A percentile compares a stretch with the other conserved stretches of the same genome.
phyloP scores from a whole-genome alignment of 2,888 invertebrate species.

The Cephus rjabovi region DNA sequence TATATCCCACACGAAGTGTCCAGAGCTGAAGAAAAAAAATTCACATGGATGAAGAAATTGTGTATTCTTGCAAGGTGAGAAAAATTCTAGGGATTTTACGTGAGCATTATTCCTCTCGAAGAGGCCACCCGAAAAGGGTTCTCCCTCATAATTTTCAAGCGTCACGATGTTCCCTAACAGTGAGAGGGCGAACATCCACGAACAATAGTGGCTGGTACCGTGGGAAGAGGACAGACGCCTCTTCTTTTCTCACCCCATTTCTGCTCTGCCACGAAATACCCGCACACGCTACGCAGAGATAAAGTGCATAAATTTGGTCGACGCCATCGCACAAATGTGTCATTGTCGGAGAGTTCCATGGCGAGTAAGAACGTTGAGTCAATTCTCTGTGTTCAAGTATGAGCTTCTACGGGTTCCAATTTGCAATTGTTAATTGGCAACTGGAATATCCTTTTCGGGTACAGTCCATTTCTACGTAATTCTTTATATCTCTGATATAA shows the following conservation, averaged over 20 bases:
- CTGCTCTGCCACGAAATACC: neutral
- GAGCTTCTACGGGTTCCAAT: neutral
- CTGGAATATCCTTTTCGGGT: neutral
- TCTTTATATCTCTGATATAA: neutral
- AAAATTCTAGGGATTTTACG: neutral
- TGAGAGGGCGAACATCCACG: neutral
- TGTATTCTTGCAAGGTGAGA: neutral
- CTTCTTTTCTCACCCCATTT: neutral
- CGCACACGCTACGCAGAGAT: neutral
- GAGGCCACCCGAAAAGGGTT: neutral
- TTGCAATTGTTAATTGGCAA: neutral
- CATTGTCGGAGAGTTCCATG: neutral
- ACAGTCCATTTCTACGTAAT: neutral
- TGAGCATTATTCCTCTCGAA: neutral
- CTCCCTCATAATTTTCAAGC: neutral
- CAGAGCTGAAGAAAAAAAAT: neutral
- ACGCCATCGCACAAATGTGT: neutral
- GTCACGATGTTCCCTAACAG: neutral
- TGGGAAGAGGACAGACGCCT: neutral
- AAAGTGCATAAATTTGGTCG: neutral
- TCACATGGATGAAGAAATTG: neutral
- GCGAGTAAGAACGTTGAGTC: neutral
- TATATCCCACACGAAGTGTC: neutral
- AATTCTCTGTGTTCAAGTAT: neutral
- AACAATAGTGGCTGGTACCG: neutral